These are phyloP conservation scores for Drosophila dives DNA, from an alignment of 2,888 invertebrate species.

Conservation along the genomic window DNA sequence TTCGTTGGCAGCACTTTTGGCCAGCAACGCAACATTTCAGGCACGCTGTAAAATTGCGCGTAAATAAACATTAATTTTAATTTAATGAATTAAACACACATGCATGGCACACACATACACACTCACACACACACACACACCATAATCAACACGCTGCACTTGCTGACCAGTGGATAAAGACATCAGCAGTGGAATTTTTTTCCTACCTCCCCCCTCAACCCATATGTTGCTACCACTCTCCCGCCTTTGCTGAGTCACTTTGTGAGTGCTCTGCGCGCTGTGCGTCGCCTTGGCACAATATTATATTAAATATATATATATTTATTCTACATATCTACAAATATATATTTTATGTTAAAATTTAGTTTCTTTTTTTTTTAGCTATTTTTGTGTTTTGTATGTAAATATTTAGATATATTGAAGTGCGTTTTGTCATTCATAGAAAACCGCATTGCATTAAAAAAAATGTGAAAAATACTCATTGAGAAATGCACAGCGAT, in stretches of 20 bases:
- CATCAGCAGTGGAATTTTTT: slow-evolving; percentile 47
- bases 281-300: slow-evolving; percentile 73
- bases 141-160: slow-evolving; percentile 16
- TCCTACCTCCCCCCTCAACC: background rate
- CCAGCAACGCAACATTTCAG: slow-evolving; percentile 65
- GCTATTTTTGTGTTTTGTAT: slow-evolving; percentile 6
- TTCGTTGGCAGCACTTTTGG: slow-evolving; percentile 76
- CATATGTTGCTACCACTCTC: background rate
- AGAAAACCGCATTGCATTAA: slow-evolving; percentile 17
- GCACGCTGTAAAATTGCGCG: slow-evolving; percentile 73
- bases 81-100: slow-evolving; percentile 74
- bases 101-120: slow-evolving; percentile 26
- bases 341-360: slow-evolving; percentile 47
- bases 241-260: slow-evolving; percentile 52
- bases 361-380: slow-evolving; percentile 24
- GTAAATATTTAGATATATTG: slow-evolving; percentile 6
- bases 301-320: slow-evolving; percentile 42
- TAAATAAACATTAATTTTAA: slow-evolving; percentile 79
- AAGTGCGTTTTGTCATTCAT: slow-evolving; percentile 56
- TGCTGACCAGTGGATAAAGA: slow-evolving; percentile 44
- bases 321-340: background rate
- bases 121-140: slow-evolving; percentile 5
- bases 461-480: slow-evolving; percentile 12
- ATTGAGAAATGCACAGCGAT: slow-evolving; percentile 41
- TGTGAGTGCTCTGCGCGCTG: slow-evolving; percentile 16